Evolutionary conservation across 2,113 vertebrate genomes (phyloP).

Genomic region (Grantiella picta): DNA sequence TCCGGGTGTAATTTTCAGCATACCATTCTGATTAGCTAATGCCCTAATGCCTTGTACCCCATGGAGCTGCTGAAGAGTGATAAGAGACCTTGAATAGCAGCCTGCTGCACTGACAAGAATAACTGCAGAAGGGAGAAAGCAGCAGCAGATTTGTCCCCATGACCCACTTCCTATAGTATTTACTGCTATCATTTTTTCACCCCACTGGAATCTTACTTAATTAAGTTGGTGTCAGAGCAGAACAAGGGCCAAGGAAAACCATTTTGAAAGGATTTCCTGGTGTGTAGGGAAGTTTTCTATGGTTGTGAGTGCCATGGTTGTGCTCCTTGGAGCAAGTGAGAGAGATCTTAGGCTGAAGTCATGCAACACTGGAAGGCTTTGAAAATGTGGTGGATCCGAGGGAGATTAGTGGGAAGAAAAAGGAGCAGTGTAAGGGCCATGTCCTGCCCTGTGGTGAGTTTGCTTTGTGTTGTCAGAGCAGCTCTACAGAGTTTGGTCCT

Average conservation of each 20-base stretch:
- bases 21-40: conserved; percentile 5
- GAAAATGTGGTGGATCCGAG: not conserved
- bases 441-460: not conserved
- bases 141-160: not conserved
- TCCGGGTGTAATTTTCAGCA: not conserved
- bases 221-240: not conserved
- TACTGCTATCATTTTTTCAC: not conserved
- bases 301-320: not conserved
- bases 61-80: not conserved
- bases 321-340: not conserved
- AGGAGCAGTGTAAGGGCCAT: not conserved
- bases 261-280: not conserved
- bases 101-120: not conserved
- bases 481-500: not conserved
- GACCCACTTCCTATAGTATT: not conserved
- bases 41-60: not conserved
- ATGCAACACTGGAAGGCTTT: not conserved
- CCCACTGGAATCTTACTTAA: not conserved
- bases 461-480: not conserved
- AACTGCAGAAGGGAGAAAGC: not conserved
- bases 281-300: not conserved
- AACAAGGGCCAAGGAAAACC: not conserved
- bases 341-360: not conserved
- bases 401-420: not conserved
- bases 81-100: not conserved